Percentiles rank a stretch among this genome's conserved stretches.
Conservation (phyloP, 1,140 invertebrate genomes). For the Platyscapa corneri region DNA sequence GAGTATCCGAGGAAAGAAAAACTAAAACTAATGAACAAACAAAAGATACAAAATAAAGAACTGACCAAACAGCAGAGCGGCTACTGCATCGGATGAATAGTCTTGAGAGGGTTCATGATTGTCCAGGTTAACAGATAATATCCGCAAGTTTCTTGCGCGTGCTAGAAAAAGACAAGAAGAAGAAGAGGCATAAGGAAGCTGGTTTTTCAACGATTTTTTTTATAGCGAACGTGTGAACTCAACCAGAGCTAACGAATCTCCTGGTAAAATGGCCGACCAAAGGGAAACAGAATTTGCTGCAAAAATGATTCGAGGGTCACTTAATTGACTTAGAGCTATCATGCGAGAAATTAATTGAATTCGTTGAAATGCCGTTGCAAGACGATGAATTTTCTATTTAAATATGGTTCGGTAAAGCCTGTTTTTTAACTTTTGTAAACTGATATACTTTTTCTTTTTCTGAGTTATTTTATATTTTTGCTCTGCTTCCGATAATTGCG, state of each 20-base stretch:
- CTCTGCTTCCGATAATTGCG: not conserved
- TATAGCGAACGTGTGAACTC: not conserved
- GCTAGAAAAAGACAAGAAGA: not conserved
- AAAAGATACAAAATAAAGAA: not conserved
- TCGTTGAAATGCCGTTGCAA: constrained; percentile 12
- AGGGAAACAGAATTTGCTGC: not conserved
- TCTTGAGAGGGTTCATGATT: constrained; percentile 8
- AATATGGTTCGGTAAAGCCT: not conserved
- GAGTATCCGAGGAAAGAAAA: no score
- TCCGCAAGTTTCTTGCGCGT: not conserved
- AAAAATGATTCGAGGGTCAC: not conserved
- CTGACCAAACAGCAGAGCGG: not conserved
- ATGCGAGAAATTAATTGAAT: constrained; percentile 16
- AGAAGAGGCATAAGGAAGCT: not conserved
- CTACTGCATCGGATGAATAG: constrained; percentile 25
- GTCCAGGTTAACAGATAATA: constrained; percentile 10
- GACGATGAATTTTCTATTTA: not conserved
- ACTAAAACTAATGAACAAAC: no score
- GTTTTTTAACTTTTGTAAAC: not conserved
- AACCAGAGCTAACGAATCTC: not conserved
- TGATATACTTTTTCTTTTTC: not conserved
- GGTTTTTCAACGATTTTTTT: not conserved
- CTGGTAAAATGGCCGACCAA: not conserved
- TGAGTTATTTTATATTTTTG: not conserved
- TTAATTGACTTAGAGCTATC: not conserved